Conservation (phyloP, 2,113 vertebrate genomes). For the Muscicapa adusta region DNA sequence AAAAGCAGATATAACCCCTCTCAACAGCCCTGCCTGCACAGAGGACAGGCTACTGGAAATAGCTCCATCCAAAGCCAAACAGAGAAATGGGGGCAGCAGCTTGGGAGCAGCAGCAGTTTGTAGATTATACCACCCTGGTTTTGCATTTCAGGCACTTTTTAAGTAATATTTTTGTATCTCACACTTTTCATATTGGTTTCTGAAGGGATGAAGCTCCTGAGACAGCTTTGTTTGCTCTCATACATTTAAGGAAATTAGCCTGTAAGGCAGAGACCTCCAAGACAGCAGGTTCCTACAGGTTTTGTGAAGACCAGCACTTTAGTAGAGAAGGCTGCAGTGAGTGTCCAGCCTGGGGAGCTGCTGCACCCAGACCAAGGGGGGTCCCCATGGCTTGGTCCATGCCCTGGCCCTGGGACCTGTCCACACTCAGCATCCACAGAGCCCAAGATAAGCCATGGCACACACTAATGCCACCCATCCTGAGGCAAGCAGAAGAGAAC, state of each 20-base stretch:
- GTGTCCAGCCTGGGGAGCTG: background rate
- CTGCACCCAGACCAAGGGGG: background rate
- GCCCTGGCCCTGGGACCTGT: background rate
- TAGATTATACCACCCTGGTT: background rate
- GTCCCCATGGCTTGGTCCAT: fast-evolving
- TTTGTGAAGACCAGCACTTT: background rate
- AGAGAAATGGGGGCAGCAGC: background rate
- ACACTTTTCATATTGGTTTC: background rate
- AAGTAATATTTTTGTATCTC: background rate
- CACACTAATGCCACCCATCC: fast-evolving
- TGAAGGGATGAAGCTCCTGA: background rate
- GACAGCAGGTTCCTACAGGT: background rate
- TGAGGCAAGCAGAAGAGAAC: background rate
- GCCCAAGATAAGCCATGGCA: background rate
- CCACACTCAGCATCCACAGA: background rate
- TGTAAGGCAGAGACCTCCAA: background rate
- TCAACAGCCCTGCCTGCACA: background rate
- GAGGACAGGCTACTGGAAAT: background rate
- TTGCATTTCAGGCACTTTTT: background rate
- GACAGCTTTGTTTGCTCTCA: background rate
- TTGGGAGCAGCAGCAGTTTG: fast-evolving
- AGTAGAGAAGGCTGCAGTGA: background rate
- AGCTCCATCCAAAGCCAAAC: background rate
- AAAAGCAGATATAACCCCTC: background rate
- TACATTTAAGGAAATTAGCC: background rate